These are phyloP conservation scores for Drosophila elegans DNA, from an alignment of 1,140 invertebrate genomes.

Conservation along the genomic window DNA sequence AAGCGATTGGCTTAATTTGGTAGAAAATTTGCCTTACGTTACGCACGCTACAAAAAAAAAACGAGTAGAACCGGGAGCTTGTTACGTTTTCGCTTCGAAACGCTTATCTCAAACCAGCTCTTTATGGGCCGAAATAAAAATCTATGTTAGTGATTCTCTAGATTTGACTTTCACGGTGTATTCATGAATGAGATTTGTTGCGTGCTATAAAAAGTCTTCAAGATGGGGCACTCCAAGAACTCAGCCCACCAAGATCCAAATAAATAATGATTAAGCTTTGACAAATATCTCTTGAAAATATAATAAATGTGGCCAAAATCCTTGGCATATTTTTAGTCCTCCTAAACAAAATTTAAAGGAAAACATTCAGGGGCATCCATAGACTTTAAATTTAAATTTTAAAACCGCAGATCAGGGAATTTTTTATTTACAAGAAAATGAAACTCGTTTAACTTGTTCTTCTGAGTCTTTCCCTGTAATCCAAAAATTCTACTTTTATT, in stretches of 20 bases:
- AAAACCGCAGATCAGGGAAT: no score
- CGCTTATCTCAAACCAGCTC: constrained; percentile 31
- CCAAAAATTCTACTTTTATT: constrained; percentile 22
- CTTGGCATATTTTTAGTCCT: no score
- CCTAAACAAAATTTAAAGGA: no score
- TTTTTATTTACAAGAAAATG: constrained; percentile 9
- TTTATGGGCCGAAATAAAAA: constrained; percentile 45
- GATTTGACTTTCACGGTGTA: constrained; percentile 5
- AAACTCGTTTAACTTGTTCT: constrained; percentile 16
- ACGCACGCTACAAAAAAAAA: constrained; percentile 1
- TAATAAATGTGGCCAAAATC: no score
- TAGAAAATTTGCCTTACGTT: constrained; percentile 9
- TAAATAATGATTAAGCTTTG: neutral
- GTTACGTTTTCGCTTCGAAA: constrained; percentile 7
- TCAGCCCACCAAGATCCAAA: neutral
- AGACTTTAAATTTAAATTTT: no score
- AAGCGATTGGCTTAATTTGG: neutral
- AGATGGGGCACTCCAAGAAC: neutral
- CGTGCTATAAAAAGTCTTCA: constrained; percentile 15
- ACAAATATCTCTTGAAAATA: neutral
- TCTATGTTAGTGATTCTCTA: constrained; percentile 10
- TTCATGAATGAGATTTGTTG: constrained; percentile 44
- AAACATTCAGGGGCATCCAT: no score
- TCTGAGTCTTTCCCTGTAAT: neutral
- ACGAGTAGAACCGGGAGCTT: constrained; percentile 7